A percentile compares a stretch with the other conserved stretches of the same genome.
Conservation (phyloP, 2,113 vertebrate species). For the Amphiprion ocellaris region DNA sequence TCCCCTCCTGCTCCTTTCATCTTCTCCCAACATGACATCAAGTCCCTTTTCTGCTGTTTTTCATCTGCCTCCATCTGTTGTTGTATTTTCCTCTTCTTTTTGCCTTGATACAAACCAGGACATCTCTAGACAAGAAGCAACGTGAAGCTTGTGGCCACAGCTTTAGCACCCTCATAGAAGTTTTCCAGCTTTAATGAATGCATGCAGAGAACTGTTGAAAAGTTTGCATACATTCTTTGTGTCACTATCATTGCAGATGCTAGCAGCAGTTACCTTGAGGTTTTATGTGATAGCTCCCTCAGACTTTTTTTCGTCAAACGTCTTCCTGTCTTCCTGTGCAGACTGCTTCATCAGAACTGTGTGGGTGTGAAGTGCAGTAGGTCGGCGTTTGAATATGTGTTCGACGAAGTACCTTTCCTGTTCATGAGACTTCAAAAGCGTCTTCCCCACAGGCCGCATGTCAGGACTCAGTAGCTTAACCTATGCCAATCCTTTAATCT, state of each 20-base stretch:
- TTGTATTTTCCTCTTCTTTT: neutral
- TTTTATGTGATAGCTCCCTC: neutral
- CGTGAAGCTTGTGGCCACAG: neutral
- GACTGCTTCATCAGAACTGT: conserved; percentile 4
- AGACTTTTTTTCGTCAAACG: neutral
- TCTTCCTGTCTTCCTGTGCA: conserved; percentile 24
- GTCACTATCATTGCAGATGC: neutral
- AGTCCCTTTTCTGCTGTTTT: conserved; percentile 2
- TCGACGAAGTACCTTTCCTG: neutral
- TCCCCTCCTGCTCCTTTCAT: conserved; percentile 14
- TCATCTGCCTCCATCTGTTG: conserved; percentile 36
- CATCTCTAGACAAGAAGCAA: neutral
- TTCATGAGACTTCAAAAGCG: neutral
- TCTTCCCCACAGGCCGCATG: conserved; percentile 9
- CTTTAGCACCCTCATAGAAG: neutral
- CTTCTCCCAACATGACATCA: conserved; percentile 29
- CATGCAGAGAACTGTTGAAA: neutral
- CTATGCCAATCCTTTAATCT: conserved; percentile 24
- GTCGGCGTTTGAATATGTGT: neutral
- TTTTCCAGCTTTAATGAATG: neutral
- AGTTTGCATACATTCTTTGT: neutral
- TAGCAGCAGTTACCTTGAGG: neutral
- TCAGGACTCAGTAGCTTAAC: neutral
- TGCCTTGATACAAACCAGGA: neutral
- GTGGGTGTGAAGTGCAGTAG: conserved; percentile 19